Evolutionary conservation across 2,888 invertebrate genomes (phyloP).

Genomic region (Timema podura): DNA sequence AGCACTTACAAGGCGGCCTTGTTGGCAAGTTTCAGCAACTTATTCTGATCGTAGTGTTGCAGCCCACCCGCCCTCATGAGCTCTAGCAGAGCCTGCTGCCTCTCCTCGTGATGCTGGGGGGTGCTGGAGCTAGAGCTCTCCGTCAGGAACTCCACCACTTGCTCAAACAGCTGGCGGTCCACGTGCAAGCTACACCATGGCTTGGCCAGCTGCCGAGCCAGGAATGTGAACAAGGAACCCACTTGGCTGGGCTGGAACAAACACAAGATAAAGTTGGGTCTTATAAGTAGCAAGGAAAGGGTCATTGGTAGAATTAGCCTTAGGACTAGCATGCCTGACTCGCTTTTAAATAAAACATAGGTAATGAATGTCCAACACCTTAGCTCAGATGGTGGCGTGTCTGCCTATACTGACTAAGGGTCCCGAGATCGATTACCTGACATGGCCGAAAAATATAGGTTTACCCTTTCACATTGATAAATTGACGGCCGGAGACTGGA

Average conservation of each 20-base stretch:
- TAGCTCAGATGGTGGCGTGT: too few species aligned
- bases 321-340: too few species aligned
- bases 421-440: too few species aligned
- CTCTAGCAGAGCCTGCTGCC: conserved; percentile 70
- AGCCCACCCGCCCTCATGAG: conserved; percentile 60
- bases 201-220: conserved; percentile 60
- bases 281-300: background rate
- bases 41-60: conserved; percentile 53
- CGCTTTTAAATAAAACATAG: too few species aligned
- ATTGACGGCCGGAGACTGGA: too few species aligned
- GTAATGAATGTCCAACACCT: too few species aligned
- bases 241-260: conserved; percentile 53
- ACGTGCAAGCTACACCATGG: conserved; percentile 39
- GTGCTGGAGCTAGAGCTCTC: conserved; percentile 40
- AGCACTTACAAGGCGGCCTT: conserved; percentile 59
- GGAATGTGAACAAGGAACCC: conserved; percentile 60
- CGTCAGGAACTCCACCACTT: conserved; percentile 57
- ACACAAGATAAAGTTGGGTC: background rate
- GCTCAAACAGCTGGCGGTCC: conserved; percentile 54
- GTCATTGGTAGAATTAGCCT: background rate
- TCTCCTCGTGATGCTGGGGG: conserved; percentile 55
- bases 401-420: too few species aligned
- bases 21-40: conserved; percentile 58
- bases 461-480: too few species aligned
- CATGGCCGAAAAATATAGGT: too few species aligned